Conservation (phyloP, 2,797 vertebrate species). For the Toxotes lorentzi region DNA sequence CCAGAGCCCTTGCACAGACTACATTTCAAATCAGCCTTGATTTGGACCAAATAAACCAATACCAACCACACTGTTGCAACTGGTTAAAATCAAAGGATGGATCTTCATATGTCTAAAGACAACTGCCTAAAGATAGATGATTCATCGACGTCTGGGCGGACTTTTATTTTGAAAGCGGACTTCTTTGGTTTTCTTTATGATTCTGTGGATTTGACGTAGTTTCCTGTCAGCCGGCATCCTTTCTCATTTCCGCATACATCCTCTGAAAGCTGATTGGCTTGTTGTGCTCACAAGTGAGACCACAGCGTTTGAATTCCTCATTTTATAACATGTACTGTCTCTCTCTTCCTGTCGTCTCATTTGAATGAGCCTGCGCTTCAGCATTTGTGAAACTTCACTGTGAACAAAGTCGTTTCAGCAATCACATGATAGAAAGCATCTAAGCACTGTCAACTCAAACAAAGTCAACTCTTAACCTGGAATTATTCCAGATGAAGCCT, state of each 20-base stretch:
- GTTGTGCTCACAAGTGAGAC: background rate
- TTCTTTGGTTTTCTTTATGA: background rate
- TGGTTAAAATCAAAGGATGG: too few relatives aligned
- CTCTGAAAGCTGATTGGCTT: constrained; percentile 51
- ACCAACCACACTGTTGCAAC: too few relatives aligned
- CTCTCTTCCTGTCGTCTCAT: background rate
- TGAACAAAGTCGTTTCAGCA: background rate
- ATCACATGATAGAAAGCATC: background rate
- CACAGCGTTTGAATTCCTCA: constrained; percentile 1
- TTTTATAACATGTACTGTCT: background rate
- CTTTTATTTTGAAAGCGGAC: constrained; percentile 31
- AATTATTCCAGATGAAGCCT: background rate
- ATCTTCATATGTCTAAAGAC: background rate
- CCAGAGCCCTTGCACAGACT: too few relatives aligned
- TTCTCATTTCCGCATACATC: constrained; percentile 71
- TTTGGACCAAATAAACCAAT: too few relatives aligned
- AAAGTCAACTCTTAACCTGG: background rate
- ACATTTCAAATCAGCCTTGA: too few relatives aligned
- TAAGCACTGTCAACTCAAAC: background rate
- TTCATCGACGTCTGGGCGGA: rapidly evolving
- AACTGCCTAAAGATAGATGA: background rate
- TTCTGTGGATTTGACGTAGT: background rate
- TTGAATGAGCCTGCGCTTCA: background rate
- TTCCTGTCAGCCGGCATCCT: constrained; percentile 27
- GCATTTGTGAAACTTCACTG: too few relatives aligned